phyloP scores from a whole-genome alignment of 1,140 invertebrate species.

The Drosophila rufa region DNA sequence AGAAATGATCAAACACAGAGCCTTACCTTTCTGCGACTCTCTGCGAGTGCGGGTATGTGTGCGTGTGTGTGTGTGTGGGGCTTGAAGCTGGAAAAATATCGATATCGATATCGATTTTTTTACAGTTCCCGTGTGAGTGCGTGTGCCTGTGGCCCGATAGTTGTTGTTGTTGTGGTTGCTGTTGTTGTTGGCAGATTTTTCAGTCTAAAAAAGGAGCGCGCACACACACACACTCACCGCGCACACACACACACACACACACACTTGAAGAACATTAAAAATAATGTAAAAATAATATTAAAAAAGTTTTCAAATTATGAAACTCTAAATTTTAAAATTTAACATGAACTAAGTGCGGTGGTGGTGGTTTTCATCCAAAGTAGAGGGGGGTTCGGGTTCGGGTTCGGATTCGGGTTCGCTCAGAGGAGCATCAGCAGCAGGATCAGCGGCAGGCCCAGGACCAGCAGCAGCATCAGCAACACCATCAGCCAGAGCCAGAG shows the following conservation, averaged over 20 bases:
- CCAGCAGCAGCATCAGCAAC: conserved; percentile 47
- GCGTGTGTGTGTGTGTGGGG: conserved; percentile 23
- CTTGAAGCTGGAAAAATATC: not conserved
- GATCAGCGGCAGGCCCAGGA: conserved; percentile 29
- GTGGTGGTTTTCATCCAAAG: conserved; percentile 32
- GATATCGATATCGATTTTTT: not conserved
- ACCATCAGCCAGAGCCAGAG: conserved; percentile 34
- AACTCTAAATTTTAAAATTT: conserved; percentile 33
- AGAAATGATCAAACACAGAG: conserved; percentile 39
- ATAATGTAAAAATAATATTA: conserved; percentile 30
- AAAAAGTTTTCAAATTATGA: conserved; percentile 24
- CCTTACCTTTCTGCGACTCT: conserved; percentile 23
- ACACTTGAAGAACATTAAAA: conserved; percentile 31
- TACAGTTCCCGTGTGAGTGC: not conserved
- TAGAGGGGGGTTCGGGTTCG: not conserved
- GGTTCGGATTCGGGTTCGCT: not conserved
- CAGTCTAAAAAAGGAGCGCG: conserved; percentile 64
- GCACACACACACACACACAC: not conserved
- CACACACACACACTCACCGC: not conserved
- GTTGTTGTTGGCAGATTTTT: conserved; percentile 66
- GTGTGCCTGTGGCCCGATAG: conserved; percentile 22
- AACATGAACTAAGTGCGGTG: conserved; percentile 69
- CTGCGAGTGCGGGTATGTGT: conserved; percentile 9
- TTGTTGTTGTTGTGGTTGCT: conserved; percentile 32
- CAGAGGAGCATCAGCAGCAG: conserved; percentile 21